These are phyloP conservation scores for Etheostoma perlongum DNA, from an alignment of 2,797 vertebrate genomes.

Conservation along the genomic window DNA sequence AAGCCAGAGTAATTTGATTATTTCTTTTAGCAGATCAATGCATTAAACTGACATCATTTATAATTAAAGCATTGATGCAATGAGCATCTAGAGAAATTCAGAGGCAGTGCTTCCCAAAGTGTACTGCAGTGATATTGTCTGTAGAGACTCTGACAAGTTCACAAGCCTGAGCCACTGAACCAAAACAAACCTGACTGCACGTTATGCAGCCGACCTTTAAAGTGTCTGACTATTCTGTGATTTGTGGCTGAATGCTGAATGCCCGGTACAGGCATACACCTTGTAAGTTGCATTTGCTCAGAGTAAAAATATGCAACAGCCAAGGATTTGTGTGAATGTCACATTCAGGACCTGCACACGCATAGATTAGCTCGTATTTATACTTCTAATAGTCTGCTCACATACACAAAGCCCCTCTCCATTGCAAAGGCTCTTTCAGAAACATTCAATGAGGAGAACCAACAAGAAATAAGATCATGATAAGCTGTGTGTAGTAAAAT, in stretches of 20 bases:
- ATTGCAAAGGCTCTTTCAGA: neutral
- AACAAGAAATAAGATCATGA: neutral
- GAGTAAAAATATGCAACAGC: constrained; percentile 25
- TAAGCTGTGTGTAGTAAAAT: neutral
- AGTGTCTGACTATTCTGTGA: constrained; percentile 11
- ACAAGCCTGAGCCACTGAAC: constrained; percentile 31
- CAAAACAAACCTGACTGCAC: constrained; percentile 35
- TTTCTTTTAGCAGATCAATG: constrained; percentile 44
- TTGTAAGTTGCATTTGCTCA: constrained; percentile 16
- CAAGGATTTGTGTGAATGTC: constrained; percentile 6
- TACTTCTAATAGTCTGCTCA: constrained; percentile 1
- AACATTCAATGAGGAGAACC: neutral
- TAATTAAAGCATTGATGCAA: constrained; percentile 24
- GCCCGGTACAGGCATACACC: neutral
- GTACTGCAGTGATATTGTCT: constrained; percentile 22
- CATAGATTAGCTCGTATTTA: neutral
- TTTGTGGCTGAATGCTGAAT: constrained; percentile 16
- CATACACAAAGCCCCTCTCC: neutral
- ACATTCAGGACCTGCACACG: neutral
- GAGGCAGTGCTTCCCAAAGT: constrained; percentile 13
- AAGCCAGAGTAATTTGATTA: constrained; percentile 32
- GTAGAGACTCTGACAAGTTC: constrained; percentile 32
- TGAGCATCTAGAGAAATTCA: constrained; percentile 22
- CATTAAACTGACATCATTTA: constrained; percentile 45
- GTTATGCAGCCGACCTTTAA: constrained; percentile 24